Conservation (phyloP, 2,888 invertebrate species). For the Pocota personata region DNA sequence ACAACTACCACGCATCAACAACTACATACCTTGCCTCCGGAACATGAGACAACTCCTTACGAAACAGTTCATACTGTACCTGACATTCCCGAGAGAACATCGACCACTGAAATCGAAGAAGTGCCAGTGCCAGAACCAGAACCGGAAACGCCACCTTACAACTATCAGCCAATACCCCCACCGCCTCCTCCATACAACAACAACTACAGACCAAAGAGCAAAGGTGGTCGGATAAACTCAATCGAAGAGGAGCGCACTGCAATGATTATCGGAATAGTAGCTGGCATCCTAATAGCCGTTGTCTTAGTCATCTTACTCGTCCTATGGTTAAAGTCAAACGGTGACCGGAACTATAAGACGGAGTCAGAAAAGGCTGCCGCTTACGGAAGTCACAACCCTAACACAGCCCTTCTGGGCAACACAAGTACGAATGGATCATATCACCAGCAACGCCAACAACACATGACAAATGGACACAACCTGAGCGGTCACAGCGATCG, state of each 20-base stretch:
- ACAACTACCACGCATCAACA: conserved; percentile 79
- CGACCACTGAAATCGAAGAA: conserved; percentile 77
- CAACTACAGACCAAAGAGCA: conserved; percentile 81
- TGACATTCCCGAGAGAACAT: conserved; percentile 75
- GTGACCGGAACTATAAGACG: conserved; percentile 96
- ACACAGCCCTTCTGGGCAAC: conserved; percentile 89
- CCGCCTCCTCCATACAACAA: conserved; percentile 80
- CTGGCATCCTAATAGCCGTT: conserved; percentile 94
- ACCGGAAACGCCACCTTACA: conserved; percentile 77
- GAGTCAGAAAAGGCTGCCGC: conserved; percentile 90
- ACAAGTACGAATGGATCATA: conserved; percentile 84
- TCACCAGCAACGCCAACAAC: conserved; percentile 82
- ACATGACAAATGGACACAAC: conserved; percentile 77
- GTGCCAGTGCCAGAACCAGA: conserved; percentile 75
- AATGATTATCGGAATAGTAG: conserved; percentile 93
- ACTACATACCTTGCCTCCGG: conserved; percentile 79
- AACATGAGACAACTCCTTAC: conserved; percentile 80
- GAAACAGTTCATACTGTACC: conserved; percentile 77
- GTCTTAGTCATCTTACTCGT: conserved; percentile 95
- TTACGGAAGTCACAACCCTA: conserved; percentile 88
- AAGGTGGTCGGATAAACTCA: conserved; percentile 85
- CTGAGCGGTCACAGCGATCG: conserved; percentile 71
- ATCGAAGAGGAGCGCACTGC: conserved; percentile 90
- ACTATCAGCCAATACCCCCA: conserved; percentile 78
- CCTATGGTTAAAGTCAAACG: conserved; percentile 92